Evolutionary conservation across 1,140 invertebrate species (phyloP).

Genomic region (Helicorthomorpha holstii): DNA sequence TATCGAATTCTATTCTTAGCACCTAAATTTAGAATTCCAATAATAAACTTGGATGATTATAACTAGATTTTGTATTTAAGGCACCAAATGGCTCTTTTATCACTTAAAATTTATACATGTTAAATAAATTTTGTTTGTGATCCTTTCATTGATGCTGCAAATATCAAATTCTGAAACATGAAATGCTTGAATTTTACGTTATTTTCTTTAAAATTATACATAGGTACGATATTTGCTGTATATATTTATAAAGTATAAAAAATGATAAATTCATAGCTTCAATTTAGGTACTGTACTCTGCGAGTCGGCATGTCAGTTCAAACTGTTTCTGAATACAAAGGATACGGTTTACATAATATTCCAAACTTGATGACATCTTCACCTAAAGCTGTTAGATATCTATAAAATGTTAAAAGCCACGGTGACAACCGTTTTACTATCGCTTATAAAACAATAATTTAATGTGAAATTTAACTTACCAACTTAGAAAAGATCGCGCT

Average conservation of each 20-base stretch:
- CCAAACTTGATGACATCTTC: constrained; percentile 58
- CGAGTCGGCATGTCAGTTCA: too few species aligned
- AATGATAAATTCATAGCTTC: not conserved
- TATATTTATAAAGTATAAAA: not conserved
- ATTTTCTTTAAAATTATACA: not conserved
- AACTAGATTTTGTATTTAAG: too few species aligned
- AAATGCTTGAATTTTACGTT: not conserved
- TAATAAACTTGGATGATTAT: too few species aligned
- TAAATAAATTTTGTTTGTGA: too few species aligned
- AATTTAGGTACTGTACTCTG: not conserved
- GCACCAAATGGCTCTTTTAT: too few species aligned
- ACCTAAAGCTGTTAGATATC: not conserved
- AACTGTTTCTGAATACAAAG: constrained; percentile 31
- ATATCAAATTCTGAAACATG: not conserved
- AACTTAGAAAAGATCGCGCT: too few species aligned
- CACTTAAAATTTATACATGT: too few species aligned
- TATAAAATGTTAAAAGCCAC: too few species aligned
- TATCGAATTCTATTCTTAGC: not conserved
- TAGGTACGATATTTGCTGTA: not conserved
- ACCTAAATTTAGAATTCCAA: not conserved
- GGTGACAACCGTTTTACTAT: too few species aligned
- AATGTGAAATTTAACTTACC: too few species aligned
- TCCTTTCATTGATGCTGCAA: not conserved
- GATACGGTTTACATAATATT: constrained; percentile 71
- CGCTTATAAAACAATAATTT: too few species aligned